Evolutionary conservation across 2,113 vertebrate species (phyloP).

Genomic region (Saguinus midas): DNA sequence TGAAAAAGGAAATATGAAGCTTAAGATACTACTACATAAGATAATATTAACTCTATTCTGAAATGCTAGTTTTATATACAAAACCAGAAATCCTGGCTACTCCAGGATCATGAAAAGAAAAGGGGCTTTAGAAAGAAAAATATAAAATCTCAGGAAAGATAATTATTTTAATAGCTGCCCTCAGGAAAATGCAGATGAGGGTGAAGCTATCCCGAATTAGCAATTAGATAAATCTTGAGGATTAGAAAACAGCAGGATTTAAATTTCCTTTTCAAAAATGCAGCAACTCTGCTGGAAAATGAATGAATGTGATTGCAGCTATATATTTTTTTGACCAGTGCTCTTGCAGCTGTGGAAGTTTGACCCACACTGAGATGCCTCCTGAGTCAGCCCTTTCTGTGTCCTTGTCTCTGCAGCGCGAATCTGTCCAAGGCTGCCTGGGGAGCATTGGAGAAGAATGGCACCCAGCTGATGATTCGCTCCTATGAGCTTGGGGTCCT

Average conservation of each 20-base stretch:
- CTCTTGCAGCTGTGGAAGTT: neutral
- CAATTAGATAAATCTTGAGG: neutral
- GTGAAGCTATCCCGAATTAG: neutral
- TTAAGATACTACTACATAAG: neutral
- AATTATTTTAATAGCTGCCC: slow-evolving; percentile 1
- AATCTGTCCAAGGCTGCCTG: slow-evolving; percentile 99
- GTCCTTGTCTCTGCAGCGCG: slow-evolving; percentile 84
- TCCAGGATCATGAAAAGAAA: neutral
- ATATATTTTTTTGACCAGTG: neutral
- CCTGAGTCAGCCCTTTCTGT: neutral
- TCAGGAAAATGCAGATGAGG: neutral
- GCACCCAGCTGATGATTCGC: slow-evolving; percentile 94
- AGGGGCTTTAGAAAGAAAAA: neutral
- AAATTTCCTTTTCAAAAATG: neutral
- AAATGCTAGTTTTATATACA: neutral
- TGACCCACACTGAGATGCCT: neutral
- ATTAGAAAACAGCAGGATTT: neutral
- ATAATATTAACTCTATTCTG: neutral
- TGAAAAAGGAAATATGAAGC: neutral
- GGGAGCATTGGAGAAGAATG: slow-evolving; percentile 95
- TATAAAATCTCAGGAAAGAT: neutral
- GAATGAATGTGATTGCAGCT: neutral
- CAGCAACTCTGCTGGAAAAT: neutral
- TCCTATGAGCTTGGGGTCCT: slow-evolving; percentile 98
- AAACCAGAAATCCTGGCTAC: neutral